Evolutionary conservation across 2,113 vertebrate genomes (phyloP), one percentile per base, ranked within the genome.

Genomic region (Hystrix cristata): DNA sequence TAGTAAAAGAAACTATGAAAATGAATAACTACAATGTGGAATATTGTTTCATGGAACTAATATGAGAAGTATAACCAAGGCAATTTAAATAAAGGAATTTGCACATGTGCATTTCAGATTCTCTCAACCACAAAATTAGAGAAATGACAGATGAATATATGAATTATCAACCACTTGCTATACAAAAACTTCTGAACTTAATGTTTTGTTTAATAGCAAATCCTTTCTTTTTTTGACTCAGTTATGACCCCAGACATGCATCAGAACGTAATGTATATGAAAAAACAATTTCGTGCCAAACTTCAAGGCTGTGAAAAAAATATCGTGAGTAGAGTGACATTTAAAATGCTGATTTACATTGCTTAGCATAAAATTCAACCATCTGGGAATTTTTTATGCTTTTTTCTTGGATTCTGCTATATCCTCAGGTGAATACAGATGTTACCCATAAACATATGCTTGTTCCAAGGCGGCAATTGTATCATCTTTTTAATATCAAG

Each of bases 341-440:
- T 98, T 95, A 97, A 95, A 98, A 98, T 93, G 94, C 78, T 98
- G 94, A 98, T 98, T 98, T 97, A 97, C 97, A 98, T 97, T 96
- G 89, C 97, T 97, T 90, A 94, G 96, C 97, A 98, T 98, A 98
- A 98, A 97, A 97, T 97, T 98, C 96, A 98, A 83, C 98, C 97
- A 98, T 98, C 93, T 98, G 96, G 96, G 94, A 98, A 97, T 96
- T 88, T 97, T 90, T 97, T 97, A 92, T 95, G 94, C 80, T 97
- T 98, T 95, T 79, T 95, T 98, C 96, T 96, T 95, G 82, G 96
- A 91, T 97, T 96, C 83, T 96, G 91, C 83, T 79, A 74, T 92
- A 97, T 64, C 95, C 90, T 76, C 93, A 97, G 96, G 95, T 86
- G 87, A 98, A 92, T 86, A 97, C 2, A 95, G 96, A 93, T 95